Percentiles rank a stretch among this genome's conserved stretches.
Evolutionary conservation across 2,888 invertebrate species (phyloP).

Genomic region (Andrena bicolor): DNA sequence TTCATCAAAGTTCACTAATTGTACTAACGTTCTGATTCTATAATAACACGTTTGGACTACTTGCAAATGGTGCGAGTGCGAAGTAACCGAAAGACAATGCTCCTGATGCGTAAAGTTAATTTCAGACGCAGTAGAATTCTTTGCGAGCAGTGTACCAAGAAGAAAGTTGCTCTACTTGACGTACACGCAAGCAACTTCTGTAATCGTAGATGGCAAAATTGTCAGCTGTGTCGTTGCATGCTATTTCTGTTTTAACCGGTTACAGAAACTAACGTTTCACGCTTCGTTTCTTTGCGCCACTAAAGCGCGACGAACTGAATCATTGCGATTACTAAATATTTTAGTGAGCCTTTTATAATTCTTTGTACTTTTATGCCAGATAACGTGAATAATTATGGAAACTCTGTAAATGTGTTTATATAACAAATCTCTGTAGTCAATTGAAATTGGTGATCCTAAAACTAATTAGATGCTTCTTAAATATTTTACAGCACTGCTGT

Average conservation of each 20-base stretch:
- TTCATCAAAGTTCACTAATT: background rate
- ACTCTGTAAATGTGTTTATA: conserved; percentile 3
- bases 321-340: background rate
- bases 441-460: background rate
- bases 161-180: background rate
- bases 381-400: background rate
- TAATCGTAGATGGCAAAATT: conserved; percentile 19
- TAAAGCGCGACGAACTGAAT: background rate
- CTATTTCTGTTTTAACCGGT: conserved; percentile 6
- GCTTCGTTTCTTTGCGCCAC: background rate
- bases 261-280: conserved; percentile 14
- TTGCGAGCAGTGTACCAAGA: background rate
- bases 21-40: background rate
- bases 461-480: conserved; percentile 31
- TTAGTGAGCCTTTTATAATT: background rate
- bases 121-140: conserved; percentile 4
- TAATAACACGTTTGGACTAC: too few relatives aligned
- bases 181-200: background rate
- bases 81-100: background rate
- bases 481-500: conserved; percentile 83
- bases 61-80: background rate
- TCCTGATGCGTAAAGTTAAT: background rate
- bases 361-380: background rate
- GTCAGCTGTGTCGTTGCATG: conserved; percentile 43
- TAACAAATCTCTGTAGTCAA: background rate